Evolutionary conservation across 2,797 vertebrate genomes (phyloP), one percentile per base, ranked within the genome.

Genomic region (Sebastes kiyomatsui): DNA sequence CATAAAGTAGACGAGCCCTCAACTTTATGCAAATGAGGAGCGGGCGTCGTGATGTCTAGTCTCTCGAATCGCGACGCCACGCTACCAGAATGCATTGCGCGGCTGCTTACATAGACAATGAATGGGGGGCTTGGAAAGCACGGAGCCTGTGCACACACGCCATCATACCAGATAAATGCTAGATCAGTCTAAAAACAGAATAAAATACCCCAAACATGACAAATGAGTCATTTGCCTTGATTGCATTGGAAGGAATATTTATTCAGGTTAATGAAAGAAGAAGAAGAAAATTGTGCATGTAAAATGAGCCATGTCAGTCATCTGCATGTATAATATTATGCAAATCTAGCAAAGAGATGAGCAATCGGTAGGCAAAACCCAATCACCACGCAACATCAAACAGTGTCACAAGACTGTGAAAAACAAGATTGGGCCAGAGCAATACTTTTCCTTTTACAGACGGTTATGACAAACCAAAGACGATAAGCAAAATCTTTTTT

Each of bases 381-480:
- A 88, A 90, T 91, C 90, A 83, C 64, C 38, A 30, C 60, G 46
- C 61, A 71, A 75, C 80, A 90, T 92, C 84, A 84, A 72, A 86
- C 73, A 11, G 59, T 75, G 72, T 85, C 72, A 75, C 28, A 72
- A 38, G 60, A 64, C 61, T 23, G 65, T 55, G 79, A 90, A 90
- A 90, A 90, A 84, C 80, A 87, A 80, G 69, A 71, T 22, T 54
- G 18, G 80, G 77, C 68, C 62, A 2, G 42, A 64, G 90, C 84
- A 86, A 87, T 91, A 87, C 91, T 87, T 90, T 84, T 61, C 54
- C 60, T 85, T 85, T 88, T 84, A 78, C 78, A 84, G 80, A 72
- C 30, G 28, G 89, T 91, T 83, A 82, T 88, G 87, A 86, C 79
- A 80, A 74, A 71, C 72, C 75, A 67, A 76, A 59, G 77, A 79